Base-by-base conservation (phyloP, 2,113 vertebrate genomes). In the Reinhardtius hippoglossoides region DNA sequence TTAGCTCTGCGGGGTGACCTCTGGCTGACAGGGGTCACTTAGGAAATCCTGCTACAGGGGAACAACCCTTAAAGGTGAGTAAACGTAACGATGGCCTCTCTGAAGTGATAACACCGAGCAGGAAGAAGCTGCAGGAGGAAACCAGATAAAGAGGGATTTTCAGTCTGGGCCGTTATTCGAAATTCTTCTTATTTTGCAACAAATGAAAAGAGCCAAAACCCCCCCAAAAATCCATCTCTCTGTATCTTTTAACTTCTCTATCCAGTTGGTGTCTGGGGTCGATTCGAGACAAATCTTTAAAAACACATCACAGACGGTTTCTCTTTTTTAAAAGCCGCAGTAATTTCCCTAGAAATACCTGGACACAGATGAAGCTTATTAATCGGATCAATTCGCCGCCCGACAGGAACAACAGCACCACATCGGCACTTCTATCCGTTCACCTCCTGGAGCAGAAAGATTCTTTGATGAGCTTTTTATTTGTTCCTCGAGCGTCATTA, bases 401-500 rank as follows among this genome's bases (percentile, higher is more conserved):
- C 3, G 40, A 42, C 37, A 5, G 35, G 2, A 4, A 56, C 18
- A 4, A 16, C 21, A 20, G 10, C 15, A 12, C 27, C 10, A 55
- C 5, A 61, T 10, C 23, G 71, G 40, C 31, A 18, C 18, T 5
- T 0, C 4, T 24, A 35, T 27, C 44, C 4, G 14, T 48, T 15
- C 18, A 23, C 50, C 9, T 61, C 67, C 35, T 37, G 54, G 61
- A 78, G 37, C 40, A 80, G 72, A 82, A 80, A 70, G 10, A 44
- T 54, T 61, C 46, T 42, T 16, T 73, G 72, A 84, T 73, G 76
- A 76, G 72, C 26, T 37, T 27, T 69, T 56, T 18, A 69, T 72
- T 65, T 65, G 15, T 24, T 69, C 44, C 68, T 15, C 12, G n/a
- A 65, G 57, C 23, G 1, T 64, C 75, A 81, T 74, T 68, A 69